These are phyloP conservation scores for Rhadinocentrus ornatus DNA, from an alignment of 2,797 vertebrate genomes.

Conservation along the genomic window DNA sequence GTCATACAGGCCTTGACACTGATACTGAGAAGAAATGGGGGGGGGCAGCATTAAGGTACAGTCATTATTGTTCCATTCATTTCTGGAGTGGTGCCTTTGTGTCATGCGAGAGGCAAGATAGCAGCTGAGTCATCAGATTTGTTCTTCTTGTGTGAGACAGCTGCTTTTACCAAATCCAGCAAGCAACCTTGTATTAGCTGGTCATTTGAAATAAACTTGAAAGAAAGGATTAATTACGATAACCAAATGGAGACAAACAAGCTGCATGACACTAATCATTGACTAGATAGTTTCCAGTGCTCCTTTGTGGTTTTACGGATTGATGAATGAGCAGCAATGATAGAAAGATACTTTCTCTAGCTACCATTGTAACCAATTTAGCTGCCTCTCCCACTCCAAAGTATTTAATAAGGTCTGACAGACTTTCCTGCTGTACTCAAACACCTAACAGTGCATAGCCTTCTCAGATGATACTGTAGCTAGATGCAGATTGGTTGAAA, in stretches of 20 bases:
- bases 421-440: too few species aligned
- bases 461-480: too few species aligned
- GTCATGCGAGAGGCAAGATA: not conserved
- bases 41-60: not conserved
- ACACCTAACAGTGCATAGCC: too few species aligned
- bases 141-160: not conserved
- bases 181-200: not conserved
- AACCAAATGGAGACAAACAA: not conserved
- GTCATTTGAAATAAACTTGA: not conserved
- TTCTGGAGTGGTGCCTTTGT: slow-evolving; percentile 2
- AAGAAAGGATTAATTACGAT: slow-evolving; percentile 3
- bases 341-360: slow-evolving; percentile 21
- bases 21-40: not conserved
- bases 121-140: slow-evolving; percentile 3
- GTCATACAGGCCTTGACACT: slow-evolving; percentile 4
- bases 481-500: too few species aligned
- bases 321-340: slow-evolving; percentile 52
- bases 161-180: not conserved
- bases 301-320: slow-evolving; percentile 46
- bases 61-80: slow-evolving; percentile 8
- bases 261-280: too few species aligned
- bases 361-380: not conserved
- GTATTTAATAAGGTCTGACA: too few species aligned
- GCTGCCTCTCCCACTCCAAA: too few species aligned
- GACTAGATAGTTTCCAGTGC: not conserved